Evolutionary conservation across 2,888 invertebrate species (phyloP).

Genomic region (Antitype chi): DNA sequence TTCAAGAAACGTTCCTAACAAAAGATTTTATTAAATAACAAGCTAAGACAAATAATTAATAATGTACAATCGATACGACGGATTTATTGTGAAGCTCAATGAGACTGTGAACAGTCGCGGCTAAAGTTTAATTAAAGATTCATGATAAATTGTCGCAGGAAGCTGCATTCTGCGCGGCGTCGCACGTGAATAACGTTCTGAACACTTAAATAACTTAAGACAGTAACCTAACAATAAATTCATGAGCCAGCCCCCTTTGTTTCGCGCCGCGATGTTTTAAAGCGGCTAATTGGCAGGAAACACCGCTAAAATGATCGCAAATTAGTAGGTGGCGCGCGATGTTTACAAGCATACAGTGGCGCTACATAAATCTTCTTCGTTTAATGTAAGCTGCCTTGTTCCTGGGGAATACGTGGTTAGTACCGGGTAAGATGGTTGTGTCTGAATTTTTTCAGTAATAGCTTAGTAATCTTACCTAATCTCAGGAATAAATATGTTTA

Average conservation of each 20-base stretch:
- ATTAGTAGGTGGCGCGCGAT: slow-evolving; percentile 74
- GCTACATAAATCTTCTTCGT: slow-evolving; percentile 68
- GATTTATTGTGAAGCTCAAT: slow-evolving; percentile 82
- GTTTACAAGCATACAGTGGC: slow-evolving; percentile 65
- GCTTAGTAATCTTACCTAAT: background rate
- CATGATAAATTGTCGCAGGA: slow-evolving; percentile 90
- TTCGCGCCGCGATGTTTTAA: slow-evolving; percentile 81
- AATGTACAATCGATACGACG: slow-evolving; percentile 64
- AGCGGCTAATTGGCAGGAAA: slow-evolving; percentile 88
- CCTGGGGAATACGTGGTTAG: slow-evolving; percentile 20
- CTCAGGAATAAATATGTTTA: background rate
- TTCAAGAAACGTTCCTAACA: slow-evolving; percentile 17
- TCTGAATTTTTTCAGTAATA: background rate
- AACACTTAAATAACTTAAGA: slow-evolving; percentile 89
- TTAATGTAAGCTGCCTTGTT: slow-evolving; percentile 45
- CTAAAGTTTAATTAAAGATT: slow-evolving; percentile 91
- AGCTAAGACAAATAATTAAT: slow-evolving; percentile 63
- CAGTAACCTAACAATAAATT: slow-evolving; percentile 89
- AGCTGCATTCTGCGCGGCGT: slow-evolving; percentile 87
- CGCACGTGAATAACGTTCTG: slow-evolving; percentile 87
- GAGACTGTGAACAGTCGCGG: slow-evolving; percentile 84
- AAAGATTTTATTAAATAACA: slow-evolving; percentile 45
- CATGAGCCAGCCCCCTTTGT: slow-evolving; percentile 85
- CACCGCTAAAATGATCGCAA: slow-evolving; percentile 82
- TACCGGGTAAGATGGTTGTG: background rate